Percentiles rank a stretch among this genome's conserved stretches.
Conservation (phyloP, 92 coral and sea anemone genomes). For the Galaxea fascicularis region DNA sequence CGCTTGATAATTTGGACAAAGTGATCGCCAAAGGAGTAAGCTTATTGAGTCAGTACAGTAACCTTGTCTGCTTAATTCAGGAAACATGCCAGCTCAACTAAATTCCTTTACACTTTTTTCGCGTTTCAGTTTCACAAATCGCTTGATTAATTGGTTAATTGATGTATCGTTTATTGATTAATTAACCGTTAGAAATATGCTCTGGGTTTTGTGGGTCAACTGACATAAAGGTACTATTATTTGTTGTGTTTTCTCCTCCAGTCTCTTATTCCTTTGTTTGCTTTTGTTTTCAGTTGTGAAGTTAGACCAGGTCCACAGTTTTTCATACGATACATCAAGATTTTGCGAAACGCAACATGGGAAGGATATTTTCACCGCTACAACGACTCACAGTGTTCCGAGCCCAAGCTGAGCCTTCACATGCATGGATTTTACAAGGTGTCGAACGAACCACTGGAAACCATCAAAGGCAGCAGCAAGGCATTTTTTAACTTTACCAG, state of each 20-base stretch:
- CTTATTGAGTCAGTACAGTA: neutral
- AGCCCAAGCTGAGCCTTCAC: constrained; percentile 73
- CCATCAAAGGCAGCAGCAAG: constrained; percentile 62
- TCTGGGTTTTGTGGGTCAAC: neutral
- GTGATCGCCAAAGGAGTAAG: neutral
- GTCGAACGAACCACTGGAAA: constrained; percentile 11
- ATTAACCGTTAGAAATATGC: neutral
- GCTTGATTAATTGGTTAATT: neutral
- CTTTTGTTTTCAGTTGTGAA: constrained; percentile 73
- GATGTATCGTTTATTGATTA: neutral
- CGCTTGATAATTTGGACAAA: neutral
- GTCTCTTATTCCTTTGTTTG: neutral
- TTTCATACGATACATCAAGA: constrained; percentile 73
- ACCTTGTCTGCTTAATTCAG: neutral
- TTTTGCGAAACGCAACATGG: constrained; percentile 75
- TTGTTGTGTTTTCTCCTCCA: neutral
- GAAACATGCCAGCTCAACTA: neutral
- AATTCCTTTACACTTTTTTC: neutral
- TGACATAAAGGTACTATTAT: too few species aligned
- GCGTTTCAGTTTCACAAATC: neutral
- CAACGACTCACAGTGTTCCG: constrained; percentile 73
- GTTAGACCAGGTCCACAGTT: constrained; percentile 92
- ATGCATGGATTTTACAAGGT: constrained; percentile 68
- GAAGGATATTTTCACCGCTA: constrained; percentile 77
- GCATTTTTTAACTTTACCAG: constrained; percentile 75